Conservation (phyloP, 2,888 invertebrate species). For the Drosophila lutescens region DNA sequence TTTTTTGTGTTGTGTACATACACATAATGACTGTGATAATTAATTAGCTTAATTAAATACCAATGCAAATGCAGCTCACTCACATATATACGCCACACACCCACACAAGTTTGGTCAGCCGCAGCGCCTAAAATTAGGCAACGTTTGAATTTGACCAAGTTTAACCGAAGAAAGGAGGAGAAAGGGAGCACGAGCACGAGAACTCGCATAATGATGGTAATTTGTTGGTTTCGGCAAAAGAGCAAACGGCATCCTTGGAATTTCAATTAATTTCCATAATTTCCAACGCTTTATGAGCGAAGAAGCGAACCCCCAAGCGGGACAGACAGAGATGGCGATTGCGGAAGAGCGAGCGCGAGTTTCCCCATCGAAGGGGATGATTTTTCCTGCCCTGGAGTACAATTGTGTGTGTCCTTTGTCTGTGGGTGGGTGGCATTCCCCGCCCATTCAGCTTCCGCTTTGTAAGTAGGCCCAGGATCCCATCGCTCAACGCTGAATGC, state of each 20-base stretch:
- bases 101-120: slow-evolving; percentile 24
- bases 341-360: slow-evolving; percentile 3
- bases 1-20: slow-evolving; percentile 3
- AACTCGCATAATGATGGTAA: slow-evolving; percentile 81
- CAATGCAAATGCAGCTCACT: slow-evolving; percentile 1
- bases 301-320: slow-evolving; percentile 34
- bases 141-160: slow-evolving; percentile 45
- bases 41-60: slow-evolving; percentile 70
- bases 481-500: slow-evolving; percentile 1
- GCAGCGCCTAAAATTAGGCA: slow-evolving; percentile 65
- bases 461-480: background rate
- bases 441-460: background rate
- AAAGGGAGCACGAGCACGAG: slow-evolving; percentile 2
- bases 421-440: slow-evolving; percentile 6
- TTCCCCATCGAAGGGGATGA: slow-evolving; percentile 34
- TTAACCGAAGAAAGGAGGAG: slow-evolving; percentile 6
- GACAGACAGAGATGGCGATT: slow-evolving; percentile 41
- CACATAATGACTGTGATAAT: slow-evolving; percentile 25
- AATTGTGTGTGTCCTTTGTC: slow-evolving; percentile 18
- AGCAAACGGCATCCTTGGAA: slow-evolving; percentile 84
- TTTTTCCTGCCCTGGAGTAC: slow-evolving; percentile 28
- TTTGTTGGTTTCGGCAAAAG: slow-evolving; percentile 83
- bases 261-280: slow-evolving; percentile 85
- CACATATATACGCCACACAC: background rate
- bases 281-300: slow-evolving; percentile 78